These are phyloP conservation scores for Pangasianodon hypophthalmus DNA, from an alignment of 2,113 vertebrate genomes.

Conservation along the genomic window DNA sequence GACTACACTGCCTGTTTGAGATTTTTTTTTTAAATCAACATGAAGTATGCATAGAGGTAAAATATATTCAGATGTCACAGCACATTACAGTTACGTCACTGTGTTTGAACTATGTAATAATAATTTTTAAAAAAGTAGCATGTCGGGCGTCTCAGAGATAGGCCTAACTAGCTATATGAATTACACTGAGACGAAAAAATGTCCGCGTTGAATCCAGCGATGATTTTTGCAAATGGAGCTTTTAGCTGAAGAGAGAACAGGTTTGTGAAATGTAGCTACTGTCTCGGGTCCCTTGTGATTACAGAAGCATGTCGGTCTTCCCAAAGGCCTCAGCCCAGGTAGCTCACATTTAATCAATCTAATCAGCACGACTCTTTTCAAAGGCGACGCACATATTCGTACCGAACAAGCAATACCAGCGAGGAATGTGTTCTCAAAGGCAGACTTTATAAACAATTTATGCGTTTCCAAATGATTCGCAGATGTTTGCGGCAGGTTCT, in stretches of 20 bases:
- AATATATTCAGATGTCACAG: conserved; percentile 2
- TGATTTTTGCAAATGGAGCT: background rate
- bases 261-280: background rate
- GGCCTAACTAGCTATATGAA: background rate
- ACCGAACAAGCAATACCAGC: conserved; percentile 51
- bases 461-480: conserved; percentile 71
- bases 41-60: background rate
- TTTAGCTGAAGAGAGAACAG: background rate
- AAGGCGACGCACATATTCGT: conserved; percentile 55
- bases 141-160: background rate
- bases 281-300: background rate
- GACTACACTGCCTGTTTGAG: conserved; percentile 24
- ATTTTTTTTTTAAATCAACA: background rate
- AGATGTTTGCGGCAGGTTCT: conserved; percentile 70
- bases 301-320: background rate
- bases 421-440: conserved; percentile 60
- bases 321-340: conserved; percentile 47
- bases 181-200: background rate
- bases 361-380: conserved; percentile 52
- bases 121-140: background rate
- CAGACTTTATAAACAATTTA: conserved; percentile 67
- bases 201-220: background rate
- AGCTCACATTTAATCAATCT: conserved; percentile 49
- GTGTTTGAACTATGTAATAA: background rate
- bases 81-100: background rate